Percentiles rank a stretch among this genome's conserved stretches.
Evolutionary conservation across 2,797 vertebrate species (phyloP).

Genomic region (Poeciliopsis paucimaculata): DNA sequence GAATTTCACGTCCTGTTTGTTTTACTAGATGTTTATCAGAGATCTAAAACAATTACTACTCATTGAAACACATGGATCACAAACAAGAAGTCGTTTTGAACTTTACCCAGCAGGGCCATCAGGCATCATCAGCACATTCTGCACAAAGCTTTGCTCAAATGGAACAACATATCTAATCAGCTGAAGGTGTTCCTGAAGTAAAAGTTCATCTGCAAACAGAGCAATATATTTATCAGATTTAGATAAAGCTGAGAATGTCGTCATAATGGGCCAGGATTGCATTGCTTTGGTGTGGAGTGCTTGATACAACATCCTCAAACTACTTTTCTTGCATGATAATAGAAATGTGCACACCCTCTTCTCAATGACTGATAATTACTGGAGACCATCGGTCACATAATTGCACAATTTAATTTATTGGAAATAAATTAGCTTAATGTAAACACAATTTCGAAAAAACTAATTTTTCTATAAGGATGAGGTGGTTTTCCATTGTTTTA

Average conservation of each 20-base stretch:
- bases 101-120: not conserved
- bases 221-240: not conserved
- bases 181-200: not conserved
- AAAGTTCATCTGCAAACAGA: not conserved
- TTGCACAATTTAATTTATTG: too few relatives aligned
- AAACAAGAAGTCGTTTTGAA: not conserved
- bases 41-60: not conserved
- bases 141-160: not conserved
- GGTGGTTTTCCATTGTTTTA: too few relatives aligned
- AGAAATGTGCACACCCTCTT: not conserved
- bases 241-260: not conserved
- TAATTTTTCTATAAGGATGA: too few relatives aligned
- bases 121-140: slow-evolving; percentile 8
- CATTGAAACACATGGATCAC: not conserved
- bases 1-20: not conserved
- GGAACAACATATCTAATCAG: not conserved
- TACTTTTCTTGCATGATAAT: not conserved
- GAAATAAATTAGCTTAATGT: too few relatives aligned
- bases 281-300: not conserved
- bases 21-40: not conserved
- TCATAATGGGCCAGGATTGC: too few relatives aligned
- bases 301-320: not conserved
- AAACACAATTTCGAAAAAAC: too few relatives aligned
- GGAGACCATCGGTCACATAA: not conserved
- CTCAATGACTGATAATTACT: not conserved